These are phyloP conservation scores for Stomatorhinus walkeri DNA, from an alignment of 2,797 vertebrate genomes.

Conservation along the genomic window DNA sequence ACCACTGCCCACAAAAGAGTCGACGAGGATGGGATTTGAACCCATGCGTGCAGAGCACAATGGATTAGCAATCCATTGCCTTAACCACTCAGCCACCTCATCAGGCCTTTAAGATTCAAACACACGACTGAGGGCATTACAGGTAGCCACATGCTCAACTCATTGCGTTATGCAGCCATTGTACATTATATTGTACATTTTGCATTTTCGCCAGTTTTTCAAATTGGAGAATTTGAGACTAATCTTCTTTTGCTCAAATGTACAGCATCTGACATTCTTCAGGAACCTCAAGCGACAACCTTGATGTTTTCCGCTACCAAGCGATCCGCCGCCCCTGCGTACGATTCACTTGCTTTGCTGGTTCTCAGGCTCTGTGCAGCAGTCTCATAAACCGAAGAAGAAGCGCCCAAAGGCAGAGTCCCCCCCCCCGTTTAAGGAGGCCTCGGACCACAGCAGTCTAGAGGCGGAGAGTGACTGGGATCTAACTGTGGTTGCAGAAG, in stretches of 20 bases:
- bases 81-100: conserved; percentile 47
- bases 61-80: conserved; percentile 51
- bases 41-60: conserved; percentile 81
- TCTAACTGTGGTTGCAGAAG: conserved; percentile 30
- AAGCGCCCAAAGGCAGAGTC: conserved; percentile 18
- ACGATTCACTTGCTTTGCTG: neutral
- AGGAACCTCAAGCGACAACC: neutral
- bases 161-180: neutral
- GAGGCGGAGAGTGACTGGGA: conserved; percentile 21
- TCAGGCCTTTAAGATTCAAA: neutral
- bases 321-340: neutral
- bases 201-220: neutral
- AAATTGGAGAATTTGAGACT: neutral
- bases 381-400: conserved; percentile 18
- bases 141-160: neutral
- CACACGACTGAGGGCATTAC: neutral
- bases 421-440: conserved; percentile 26
- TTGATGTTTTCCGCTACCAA: neutral
- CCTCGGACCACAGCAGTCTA: conserved; percentile 32
- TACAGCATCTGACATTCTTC: neutral
- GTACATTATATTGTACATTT: neutral
- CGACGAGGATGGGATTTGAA: conserved; percentile 77
- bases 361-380: conserved; percentile 19
- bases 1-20: too few relatives aligned
- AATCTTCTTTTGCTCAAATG: neutral